phyloP scores from a whole-genome alignment of 30 jellyfish, hydroid and myxozoan species.

The Clytia hemisphaerica region DNA sequence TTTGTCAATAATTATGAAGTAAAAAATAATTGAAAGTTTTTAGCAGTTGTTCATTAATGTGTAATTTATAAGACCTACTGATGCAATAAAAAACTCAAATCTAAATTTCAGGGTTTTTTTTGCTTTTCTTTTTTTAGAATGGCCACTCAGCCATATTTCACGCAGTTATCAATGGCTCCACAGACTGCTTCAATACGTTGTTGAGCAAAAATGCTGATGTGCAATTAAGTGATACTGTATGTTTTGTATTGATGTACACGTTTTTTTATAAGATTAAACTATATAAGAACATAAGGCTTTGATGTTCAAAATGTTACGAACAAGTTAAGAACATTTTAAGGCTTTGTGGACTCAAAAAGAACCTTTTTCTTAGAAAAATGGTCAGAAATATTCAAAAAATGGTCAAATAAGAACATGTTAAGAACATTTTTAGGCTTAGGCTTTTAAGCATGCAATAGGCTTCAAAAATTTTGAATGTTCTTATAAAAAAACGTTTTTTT shows the following conservation, averaged over 20 bases:
- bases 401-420: too few relatives aligned
- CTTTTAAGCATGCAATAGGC: too few relatives aligned
- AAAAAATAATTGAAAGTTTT: neutral
- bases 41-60: too few relatives aligned
- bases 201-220: neutral
- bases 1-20: neutral
- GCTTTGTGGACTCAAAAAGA: too few relatives aligned
- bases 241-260: neutral
- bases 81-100: too few relatives aligned
- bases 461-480: too few relatives aligned
- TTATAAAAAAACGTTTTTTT: too few relatives aligned
- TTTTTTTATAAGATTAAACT: neutral
- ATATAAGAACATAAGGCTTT: neutral
- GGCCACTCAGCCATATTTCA: slow-evolving; percentile 5
- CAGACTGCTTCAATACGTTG: slow-evolving; percentile 12
- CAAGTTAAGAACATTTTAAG: neutral
- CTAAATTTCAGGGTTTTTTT: neutral
- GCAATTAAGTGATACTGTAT: neutral
- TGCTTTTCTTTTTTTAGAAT: neutral
- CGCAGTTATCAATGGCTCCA: slow-evolving; percentile 12
- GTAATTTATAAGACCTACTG: too few relatives aligned
- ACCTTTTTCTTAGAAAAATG: too few relatives aligned
- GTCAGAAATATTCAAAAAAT: too few relatives aligned
- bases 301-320: neutral
- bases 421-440: too few relatives aligned